Conservation (phyloP, 2,113 vertebrate species). For the Myotis lucifugus region DNA sequence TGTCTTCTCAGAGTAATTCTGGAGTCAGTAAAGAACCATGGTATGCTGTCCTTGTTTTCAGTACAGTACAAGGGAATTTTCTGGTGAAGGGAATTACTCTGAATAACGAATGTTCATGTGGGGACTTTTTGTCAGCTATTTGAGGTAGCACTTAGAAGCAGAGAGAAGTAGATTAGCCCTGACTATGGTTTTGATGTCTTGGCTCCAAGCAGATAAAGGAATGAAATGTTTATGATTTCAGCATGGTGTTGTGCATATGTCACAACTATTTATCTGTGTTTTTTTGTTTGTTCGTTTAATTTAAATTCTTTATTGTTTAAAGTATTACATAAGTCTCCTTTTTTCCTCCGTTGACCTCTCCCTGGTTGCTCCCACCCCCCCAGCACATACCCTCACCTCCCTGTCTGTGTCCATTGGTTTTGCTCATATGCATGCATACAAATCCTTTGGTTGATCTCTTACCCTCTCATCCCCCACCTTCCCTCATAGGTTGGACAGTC, state of each 20-base stretch:
- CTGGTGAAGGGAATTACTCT: constrained; percentile 76
- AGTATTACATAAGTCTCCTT: too few species aligned
- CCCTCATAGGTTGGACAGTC: too few species aligned
- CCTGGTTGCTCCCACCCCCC: too few species aligned
- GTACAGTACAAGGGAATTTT: constrained; percentile 58
- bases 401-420: too few species aligned
- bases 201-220: constrained; percentile 70
- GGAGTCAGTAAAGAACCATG: constrained; percentile 62
- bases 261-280: constrained; percentile 49
- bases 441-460: too few species aligned
- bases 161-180: constrained; percentile 67
- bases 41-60: constrained; percentile 66
- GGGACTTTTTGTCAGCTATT: constrained; percentile 69
- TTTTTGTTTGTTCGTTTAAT: background rate
- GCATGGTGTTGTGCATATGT: constrained; percentile 56
- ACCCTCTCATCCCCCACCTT: too few species aligned
- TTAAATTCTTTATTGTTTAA: too few species aligned
- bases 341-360: too few species aligned
- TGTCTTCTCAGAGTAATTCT: constrained; percentile 69
- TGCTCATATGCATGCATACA: too few species aligned
- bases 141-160: constrained; percentile 44
- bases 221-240: constrained; percentile 57
- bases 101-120: constrained; percentile 74
- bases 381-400: too few species aligned
- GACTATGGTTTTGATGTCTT: constrained; percentile 73